Conservation (phyloP, 2,888 invertebrate genomes). For the Platypus cylindrus region DNA sequence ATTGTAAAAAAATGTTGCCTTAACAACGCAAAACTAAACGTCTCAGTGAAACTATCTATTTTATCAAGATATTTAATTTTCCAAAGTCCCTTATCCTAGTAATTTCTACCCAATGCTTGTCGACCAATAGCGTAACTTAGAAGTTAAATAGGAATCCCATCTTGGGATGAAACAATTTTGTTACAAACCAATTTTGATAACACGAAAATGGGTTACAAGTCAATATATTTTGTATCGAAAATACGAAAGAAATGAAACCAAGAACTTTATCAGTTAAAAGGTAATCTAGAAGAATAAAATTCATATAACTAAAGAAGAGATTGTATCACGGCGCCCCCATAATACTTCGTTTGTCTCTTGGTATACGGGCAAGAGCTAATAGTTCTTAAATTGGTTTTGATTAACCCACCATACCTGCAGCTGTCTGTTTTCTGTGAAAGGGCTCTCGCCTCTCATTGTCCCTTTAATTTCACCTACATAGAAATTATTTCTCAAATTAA, state of each 20-base stretch:
- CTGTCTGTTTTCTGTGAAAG: conserved; percentile 22
- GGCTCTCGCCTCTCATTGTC: conserved; percentile 9
- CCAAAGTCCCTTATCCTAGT: too few species aligned
- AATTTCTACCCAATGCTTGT: background rate
- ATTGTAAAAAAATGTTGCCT: too few species aligned
- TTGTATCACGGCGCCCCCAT: conserved; percentile 14
- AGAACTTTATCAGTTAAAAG: too few species aligned
- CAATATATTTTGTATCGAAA: too few species aligned
- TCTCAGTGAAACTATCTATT: too few species aligned
- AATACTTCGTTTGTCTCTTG: conserved; percentile 8
- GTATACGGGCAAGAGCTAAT: conserved; percentile 31
- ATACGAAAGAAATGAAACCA: too few species aligned
- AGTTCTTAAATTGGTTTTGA: conserved; percentile 36
- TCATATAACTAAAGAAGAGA: conserved; percentile 8
- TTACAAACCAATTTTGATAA: too few species aligned
- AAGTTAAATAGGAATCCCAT: too few species aligned
- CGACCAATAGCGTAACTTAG: too few species aligned
- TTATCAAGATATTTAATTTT: too few species aligned
- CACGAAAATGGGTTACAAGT: too few species aligned
- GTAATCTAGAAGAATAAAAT: conserved; percentile 8
- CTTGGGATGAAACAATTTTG: conserved; percentile 6
- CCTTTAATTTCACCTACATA: conserved; percentile 23
- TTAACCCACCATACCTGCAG: conserved; percentile 36
- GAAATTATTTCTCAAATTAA: conserved; percentile 27
- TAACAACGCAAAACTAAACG: too few species aligned